phyloP scores from a whole-genome alignment of 2,888 invertebrate genomes.

The Epinotia demarniana region DNA sequence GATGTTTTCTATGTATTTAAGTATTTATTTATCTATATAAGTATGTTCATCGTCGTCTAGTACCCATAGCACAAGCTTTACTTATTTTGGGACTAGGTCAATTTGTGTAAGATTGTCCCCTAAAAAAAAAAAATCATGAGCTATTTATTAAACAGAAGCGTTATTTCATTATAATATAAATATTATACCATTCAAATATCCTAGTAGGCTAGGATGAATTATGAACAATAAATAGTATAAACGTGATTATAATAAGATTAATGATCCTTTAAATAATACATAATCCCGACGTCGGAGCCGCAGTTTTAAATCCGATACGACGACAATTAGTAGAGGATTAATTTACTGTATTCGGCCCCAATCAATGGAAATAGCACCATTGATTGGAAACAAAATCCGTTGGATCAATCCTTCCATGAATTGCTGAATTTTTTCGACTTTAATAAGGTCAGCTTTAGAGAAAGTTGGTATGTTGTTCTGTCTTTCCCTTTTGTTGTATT shows the following conservation, averaged over 20 bases:
- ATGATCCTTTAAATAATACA: conserved; percentile 10
- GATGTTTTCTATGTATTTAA: no score
- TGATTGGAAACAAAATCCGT: neutral
- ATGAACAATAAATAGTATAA: neutral
- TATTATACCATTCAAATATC: neutral
- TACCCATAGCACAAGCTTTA: no score
- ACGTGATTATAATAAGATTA: conserved; percentile 9
- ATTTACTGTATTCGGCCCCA: conserved; percentile 27
- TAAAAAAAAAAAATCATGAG: no score
- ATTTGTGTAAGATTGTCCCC: no score
- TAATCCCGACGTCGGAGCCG: conserved; percentile 1
- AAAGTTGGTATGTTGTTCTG: no score
- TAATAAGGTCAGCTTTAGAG: no score
- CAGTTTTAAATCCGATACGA: conserved; percentile 29
- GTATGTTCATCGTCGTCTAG: no score
- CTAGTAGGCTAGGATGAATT: neutral
- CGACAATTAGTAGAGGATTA: conserved; percentile 36
- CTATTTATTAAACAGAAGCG: neutral
- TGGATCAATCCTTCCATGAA: neutral
- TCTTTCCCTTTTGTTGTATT: no score
- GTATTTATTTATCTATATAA: no score
- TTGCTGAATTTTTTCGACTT: neutral
- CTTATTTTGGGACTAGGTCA: no score
- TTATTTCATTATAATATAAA: neutral
- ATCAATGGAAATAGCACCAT: conserved; percentile 17